Percentiles rank a stretch among this genome's conserved stretches.
Conservation (phyloP, 2,113 vertebrate genomes). For the Choloepus hoffmanni region DNA sequence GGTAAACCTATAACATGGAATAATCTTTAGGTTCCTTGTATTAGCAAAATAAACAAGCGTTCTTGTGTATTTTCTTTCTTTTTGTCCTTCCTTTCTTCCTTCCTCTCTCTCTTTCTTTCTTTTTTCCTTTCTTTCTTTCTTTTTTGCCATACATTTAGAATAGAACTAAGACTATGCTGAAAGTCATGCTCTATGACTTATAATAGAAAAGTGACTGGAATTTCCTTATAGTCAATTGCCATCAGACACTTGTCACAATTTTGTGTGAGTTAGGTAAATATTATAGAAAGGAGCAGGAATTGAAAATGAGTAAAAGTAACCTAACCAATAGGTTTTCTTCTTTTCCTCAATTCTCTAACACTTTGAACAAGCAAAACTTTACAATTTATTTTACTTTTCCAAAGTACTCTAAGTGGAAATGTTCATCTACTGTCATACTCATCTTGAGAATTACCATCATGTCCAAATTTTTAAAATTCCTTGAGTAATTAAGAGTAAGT, state of each 20-base stretch:
- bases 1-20: background rate
- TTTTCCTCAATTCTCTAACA: background rate
- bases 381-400: background rate
- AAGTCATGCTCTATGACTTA: background rate
- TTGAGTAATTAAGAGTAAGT: slow-evolving; percentile 46
- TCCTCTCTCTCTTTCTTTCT: no score
- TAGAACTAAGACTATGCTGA: background rate
- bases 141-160: background rate
- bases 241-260: background rate
- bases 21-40: background rate
- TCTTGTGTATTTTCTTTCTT: background rate
- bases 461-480: background rate
- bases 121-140: no score
- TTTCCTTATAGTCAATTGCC: background rate
- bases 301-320: slow-evolving; percentile 9
- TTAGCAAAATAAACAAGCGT: background rate
- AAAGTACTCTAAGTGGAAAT: background rate
- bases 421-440: background rate
- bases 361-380: background rate
- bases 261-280: background rate
- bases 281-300: background rate
- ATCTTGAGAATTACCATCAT: background rate
- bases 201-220: background rate
- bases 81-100: no score
- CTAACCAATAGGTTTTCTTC: background rate